phyloP scores from a whole-genome alignment of 2,797 vertebrate genomes.

The Ctenosaura bakeri region DNA sequence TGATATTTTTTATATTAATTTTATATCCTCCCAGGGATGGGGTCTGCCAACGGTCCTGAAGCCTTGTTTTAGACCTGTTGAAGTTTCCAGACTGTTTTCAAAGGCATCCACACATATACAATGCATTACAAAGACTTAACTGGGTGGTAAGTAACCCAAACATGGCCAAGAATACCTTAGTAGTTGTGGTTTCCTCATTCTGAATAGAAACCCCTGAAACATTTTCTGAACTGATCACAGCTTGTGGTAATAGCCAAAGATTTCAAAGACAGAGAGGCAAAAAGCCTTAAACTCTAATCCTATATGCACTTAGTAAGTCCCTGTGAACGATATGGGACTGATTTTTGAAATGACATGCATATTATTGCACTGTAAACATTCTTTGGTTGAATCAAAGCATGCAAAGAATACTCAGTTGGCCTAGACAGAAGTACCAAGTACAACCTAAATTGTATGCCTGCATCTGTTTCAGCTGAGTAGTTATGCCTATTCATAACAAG shows the following conservation, averaged over 20 bases:
- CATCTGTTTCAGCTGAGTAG: not conserved
- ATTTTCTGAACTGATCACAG: not conserved
- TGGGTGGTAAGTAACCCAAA: not conserved
- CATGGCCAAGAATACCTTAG: not conserved
- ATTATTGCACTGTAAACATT: not conserved
- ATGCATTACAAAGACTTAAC: not conserved
- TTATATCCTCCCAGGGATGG: too few relatives aligned
- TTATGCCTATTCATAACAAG: not conserved
- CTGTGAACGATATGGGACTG: not conserved
- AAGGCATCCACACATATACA: not conserved
- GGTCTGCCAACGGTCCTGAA: not conserved
- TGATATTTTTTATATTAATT: too few relatives aligned
- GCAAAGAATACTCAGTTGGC: not conserved
- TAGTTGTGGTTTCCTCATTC: not conserved
- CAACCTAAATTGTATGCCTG: not conserved
- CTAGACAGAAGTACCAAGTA: not conserved
- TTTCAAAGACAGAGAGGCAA: not conserved
- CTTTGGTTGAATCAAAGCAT: not conserved
- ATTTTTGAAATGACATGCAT: too few relatives aligned
- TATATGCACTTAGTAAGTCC: not conserved
- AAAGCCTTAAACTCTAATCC: not conserved
- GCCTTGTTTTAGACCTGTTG: not conserved
- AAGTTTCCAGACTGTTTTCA: not conserved
- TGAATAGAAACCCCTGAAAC: not conserved
- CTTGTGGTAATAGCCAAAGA: not conserved